Conservation (phyloP, 2,113 vertebrate genomes). For the Chelonoidis abingdonii region DNA sequence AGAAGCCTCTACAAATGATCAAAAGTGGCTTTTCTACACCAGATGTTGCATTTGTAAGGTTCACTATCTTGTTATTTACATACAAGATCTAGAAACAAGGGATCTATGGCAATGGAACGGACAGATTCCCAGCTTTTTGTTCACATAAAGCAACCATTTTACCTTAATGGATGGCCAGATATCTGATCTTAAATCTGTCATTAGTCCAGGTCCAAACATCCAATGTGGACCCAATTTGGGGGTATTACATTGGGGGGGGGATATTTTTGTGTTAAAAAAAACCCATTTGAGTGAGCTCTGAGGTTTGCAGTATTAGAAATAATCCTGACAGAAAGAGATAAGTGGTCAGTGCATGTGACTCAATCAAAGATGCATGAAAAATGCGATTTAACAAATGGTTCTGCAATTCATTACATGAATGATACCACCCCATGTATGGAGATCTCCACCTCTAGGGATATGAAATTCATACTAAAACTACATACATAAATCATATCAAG, state of each 20-base stretch:
- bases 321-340: conserved; percentile 6
- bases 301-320: neutral
- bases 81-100: neutral
- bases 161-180: neutral
- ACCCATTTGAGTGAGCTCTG: neutral
- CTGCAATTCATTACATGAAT: conserved; percentile 55
- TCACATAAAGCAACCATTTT: neutral
- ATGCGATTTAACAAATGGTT: conserved; percentile 21
- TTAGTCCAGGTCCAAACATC: neutral
- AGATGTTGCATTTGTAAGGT: neutral
- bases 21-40: neutral
- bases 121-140: neutral
- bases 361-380: conserved; percentile 37
- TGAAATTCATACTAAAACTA: conserved; percentile 26
- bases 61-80: neutral
- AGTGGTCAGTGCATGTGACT: conserved; percentile 6
- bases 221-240: neutral
- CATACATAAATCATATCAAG: conserved; percentile 14
- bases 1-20: neutral
- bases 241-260: neutral
- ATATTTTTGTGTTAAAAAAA: accelerated
- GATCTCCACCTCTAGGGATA: conserved; percentile 51
- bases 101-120: neutral
- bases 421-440: conserved; percentile 13
- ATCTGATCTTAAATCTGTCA: neutral